Evolutionary conservation across 2,888 invertebrate genomes (phyloP).

Genomic region (Mycalesis mineus): DNA sequence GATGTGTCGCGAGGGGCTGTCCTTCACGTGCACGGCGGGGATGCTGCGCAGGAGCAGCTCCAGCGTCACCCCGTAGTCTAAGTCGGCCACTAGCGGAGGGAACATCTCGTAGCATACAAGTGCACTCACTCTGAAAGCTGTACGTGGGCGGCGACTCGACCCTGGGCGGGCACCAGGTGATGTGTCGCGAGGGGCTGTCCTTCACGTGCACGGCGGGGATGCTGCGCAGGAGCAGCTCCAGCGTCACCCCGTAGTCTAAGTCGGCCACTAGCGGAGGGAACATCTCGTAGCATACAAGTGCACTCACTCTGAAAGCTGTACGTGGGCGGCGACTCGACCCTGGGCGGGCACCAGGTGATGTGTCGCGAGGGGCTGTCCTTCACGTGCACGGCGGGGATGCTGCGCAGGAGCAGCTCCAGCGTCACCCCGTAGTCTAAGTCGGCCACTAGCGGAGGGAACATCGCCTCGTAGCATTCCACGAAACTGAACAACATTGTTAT

Average conservation of each 20-base stretch:
- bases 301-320: constrained; percentile 48
- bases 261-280: constrained; percentile 81
- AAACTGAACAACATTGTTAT: too few species aligned
- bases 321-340: constrained; percentile 31
- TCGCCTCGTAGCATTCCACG: constrained; percentile 87
- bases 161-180: constrained; percentile 37
- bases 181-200: constrained; percentile 63
- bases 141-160: constrained; percentile 32
- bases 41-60: too few species aligned
- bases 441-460: constrained; percentile 80
- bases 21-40: too few species aligned
- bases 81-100: constrained; percentile 76
- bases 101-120: constrained; percentile 75
- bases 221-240: constrained; percentile 94
- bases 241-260: constrained; percentile 84
- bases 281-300: constrained; percentile 60
- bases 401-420: constrained; percentile 92
- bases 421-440: constrained; percentile 85
- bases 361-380: constrained; percentile 64
- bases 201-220: constrained; percentile 82
- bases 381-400: constrained; percentile 83
- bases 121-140: constrained; percentile 47
- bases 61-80: too few species aligned
- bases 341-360: constrained; percentile 38
- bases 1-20: too few species aligned